Base-by-base conservation (phyloP, 2,797 vertebrate genomes). In the Lepus oiostolus region DNA sequence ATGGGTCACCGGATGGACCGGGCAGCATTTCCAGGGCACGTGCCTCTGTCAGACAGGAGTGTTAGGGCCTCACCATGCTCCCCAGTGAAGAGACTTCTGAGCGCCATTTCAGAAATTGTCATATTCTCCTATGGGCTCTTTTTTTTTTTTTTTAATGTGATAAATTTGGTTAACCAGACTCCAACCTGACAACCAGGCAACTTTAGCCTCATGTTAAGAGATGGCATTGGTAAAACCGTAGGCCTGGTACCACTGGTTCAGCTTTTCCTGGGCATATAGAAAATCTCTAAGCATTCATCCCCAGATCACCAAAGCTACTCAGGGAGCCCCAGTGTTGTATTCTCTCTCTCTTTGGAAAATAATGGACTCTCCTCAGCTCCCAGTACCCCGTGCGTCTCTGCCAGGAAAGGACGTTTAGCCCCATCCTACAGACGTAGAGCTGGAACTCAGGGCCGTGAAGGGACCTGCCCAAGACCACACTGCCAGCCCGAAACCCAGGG, bases 21-120 rank as follows among this genome's bases (percentile, higher is more conserved):
- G 19, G 76, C 32, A 16, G 38, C 9, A 22, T 91, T 88, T 92
- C 87, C 74, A 58, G 81, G 97, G 94, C 93, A 89, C 90, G 94
- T 82, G 32, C 90, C 95, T 32, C 71, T 24, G 85, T 74, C 60
- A 65, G 67, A 28, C n/a, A 7, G 16, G 58, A 85, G 52, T 91
- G 93, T 92, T 82, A 75, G 50, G 85, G 75, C 50, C 90, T 85
- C 26, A 5, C 4, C 38, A 0, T 72, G 76, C 79, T 90, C 71
- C 83, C 65, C 74, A 70, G 76, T 74, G 21, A 22, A 71, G 63
- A 32, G 75, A 30, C 47, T 93, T 83, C 63, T 30, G 85, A 85
- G 74, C 79, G 91, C 42, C 38, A 42, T 52, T 93, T 95, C 76
- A 87, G 1, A 93, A 88, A 47, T 76, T 92, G 75, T 70, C 80